These are phyloP conservation scores for Merops nubicus DNA, from an alignment of 2,113 vertebrate species.

Conservation along the genomic window DNA sequence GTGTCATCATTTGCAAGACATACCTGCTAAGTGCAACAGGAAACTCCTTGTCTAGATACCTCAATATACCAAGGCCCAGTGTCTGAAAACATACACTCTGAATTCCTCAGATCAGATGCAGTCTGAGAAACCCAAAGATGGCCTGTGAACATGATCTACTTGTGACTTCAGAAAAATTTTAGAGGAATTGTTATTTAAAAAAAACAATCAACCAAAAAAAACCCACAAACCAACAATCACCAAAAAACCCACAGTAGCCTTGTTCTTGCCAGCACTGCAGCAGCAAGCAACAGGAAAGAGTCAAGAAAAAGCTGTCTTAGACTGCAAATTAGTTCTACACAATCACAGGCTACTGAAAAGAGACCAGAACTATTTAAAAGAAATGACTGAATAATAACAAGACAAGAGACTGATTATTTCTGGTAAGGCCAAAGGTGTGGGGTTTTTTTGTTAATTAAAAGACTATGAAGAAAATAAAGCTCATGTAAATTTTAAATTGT, in stretches of 20 bases:
- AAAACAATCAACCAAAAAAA: too few relatives aligned
- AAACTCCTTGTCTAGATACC: neutral
- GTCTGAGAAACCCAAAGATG: neutral
- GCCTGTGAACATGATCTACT: neutral
- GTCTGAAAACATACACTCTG: neutral
- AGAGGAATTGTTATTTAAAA: neutral
- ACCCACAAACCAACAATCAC: too few relatives aligned
- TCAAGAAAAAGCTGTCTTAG: neutral
- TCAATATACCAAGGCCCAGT: neutral
- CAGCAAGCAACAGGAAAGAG: neutral
- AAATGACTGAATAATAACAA: neutral
- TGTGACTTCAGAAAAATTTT: neutral
- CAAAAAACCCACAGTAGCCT: neutral
- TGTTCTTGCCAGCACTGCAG: neutral
- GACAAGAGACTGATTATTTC: neutral
- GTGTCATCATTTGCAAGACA: neutral
- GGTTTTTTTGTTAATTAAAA: neutral
- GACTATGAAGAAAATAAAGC: neutral
- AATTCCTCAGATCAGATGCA: neutral
- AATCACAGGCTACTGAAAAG: neutral
- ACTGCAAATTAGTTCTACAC: neutral
- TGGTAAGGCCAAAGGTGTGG: neutral
- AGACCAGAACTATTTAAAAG: neutral
- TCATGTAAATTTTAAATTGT: neutral
- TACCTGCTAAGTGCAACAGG: accelerated